phyloP scores from a whole-genome alignment of 2,888 invertebrate genomes.

The Tetranychus truncatus region DNA sequence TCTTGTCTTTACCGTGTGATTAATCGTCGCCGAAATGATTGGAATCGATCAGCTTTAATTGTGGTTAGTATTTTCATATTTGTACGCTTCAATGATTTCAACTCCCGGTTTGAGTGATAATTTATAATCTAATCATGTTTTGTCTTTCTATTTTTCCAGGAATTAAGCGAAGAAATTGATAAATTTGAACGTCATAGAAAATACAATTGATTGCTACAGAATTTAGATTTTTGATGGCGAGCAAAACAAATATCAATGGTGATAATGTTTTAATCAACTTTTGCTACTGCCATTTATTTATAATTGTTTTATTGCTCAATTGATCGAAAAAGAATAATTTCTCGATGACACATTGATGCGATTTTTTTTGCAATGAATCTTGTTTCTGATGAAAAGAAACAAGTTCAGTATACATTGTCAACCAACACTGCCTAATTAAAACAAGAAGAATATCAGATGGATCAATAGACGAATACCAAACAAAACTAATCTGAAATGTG shows the following conservation, averaged over 20 bases:
- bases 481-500: neutral
- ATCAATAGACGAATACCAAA: neutral
- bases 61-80: neutral
- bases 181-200: neutral
- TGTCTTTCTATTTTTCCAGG: neutral
- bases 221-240: neutral
- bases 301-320: too few species aligned
- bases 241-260: too few species aligned
- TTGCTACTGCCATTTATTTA: too few species aligned
- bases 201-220: neutral
- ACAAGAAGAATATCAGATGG: too few species aligned
- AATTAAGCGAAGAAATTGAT: slow-evolving; percentile 2
- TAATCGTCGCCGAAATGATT: neutral
- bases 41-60: neutral
- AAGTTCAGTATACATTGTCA: neutral
- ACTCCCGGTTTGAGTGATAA: too few species aligned
- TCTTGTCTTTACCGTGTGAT: slow-evolving; percentile 7
- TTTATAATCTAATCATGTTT: neutral
- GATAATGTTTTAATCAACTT: too few species aligned
- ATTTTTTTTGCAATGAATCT: neutral
- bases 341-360: too few species aligned
- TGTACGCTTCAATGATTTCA: neutral
- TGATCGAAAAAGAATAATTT: too few species aligned
- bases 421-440: neutral
- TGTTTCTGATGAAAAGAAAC: neutral